These are phyloP conservation scores for Brachyptera putata DNA, from an alignment of 2,888 invertebrate species.

Conservation along the genomic window DNA sequence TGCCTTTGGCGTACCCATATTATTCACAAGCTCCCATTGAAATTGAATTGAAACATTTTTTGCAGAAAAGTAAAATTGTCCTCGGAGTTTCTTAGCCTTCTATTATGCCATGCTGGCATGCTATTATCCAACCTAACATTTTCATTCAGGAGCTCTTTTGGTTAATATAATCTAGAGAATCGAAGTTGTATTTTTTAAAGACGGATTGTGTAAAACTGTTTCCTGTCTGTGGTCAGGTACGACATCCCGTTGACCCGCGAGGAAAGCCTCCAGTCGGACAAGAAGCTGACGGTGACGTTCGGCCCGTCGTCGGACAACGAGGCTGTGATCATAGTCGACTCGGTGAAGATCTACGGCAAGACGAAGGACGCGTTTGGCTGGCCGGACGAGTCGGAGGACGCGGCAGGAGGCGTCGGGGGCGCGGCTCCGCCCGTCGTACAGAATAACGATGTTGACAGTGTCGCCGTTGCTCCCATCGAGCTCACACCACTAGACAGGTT, in stretches of 20 bases:
- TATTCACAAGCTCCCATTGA: too few relatives aligned
- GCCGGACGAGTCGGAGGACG: slow-evolving; percentile 92
- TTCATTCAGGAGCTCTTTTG: too few relatives aligned
- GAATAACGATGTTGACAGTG: slow-evolving; percentile 44
- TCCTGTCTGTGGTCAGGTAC: too few relatives aligned
- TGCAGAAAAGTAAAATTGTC: too few relatives aligned
- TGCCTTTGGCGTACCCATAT: too few relatives aligned
- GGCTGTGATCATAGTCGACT: slow-evolving; percentile 74
- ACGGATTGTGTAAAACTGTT: too few relatives aligned
- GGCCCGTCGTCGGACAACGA: slow-evolving; percentile 83
- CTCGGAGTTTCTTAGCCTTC: too few relatives aligned
- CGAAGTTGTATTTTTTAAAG: too few relatives aligned
- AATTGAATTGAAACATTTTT: too few relatives aligned
- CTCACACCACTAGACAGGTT: slow-evolving; percentile 58
- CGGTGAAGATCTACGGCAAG: slow-evolving; percentile 66
- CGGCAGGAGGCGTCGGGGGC: slow-evolving; percentile 43
- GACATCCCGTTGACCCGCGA: slow-evolving; percentile 92
- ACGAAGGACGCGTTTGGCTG: slow-evolving; percentile 94
- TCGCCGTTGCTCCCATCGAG: slow-evolving; percentile 45
- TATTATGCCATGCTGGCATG: too few relatives aligned
- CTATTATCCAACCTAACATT: too few relatives aligned
- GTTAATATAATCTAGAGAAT: too few relatives aligned
- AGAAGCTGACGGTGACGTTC: slow-evolving; percentile 78
- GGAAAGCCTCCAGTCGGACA: slow-evolving; percentile 88
- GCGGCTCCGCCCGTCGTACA: slow-evolving; percentile 27